A percentile compares a stretch with the other conserved stretches of the same genome.
These are phyloP conservation scores for Cyclopterus lumpus DNA, from an alignment of 2,797 vertebrate species.

Conservation along the genomic window DNA sequence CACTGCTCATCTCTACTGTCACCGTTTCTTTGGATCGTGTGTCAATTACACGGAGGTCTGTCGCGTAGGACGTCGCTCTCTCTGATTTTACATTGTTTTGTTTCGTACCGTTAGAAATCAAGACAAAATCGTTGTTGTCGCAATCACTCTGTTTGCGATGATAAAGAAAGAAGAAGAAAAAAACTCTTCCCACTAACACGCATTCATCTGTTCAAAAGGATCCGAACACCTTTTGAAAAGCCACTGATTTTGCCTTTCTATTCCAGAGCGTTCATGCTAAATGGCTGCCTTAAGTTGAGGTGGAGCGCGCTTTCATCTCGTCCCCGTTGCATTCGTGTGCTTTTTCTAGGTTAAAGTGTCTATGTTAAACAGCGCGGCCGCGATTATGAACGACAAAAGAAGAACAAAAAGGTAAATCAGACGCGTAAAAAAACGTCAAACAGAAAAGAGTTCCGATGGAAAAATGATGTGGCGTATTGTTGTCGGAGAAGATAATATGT, in stretches of 20 bases:
- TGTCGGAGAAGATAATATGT: slow-evolving; percentile 46
- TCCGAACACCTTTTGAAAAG: slow-evolving; percentile 14
- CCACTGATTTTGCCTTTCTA: slow-evolving; percentile 22
- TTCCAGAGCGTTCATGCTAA: slow-evolving; percentile 45
- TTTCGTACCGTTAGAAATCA: not conserved
- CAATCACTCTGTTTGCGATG: not conserved
- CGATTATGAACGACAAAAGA: slow-evolving; percentile 47
- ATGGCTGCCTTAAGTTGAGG: slow-evolving; percentile 21
- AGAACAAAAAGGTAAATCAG: slow-evolving; percentile 61
- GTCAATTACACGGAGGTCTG: not conserved
- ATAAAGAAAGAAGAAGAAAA: not conserved
- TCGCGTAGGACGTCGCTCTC: not conserved
- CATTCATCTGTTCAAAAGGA: slow-evolving; percentile 18
- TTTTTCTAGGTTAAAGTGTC: slow-evolving; percentile 38
- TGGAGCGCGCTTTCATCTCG: slow-evolving; percentile 46
- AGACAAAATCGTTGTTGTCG: not conserved
- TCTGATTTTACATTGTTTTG: slow-evolving; percentile 20
- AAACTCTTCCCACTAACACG: slow-evolving; percentile 1
- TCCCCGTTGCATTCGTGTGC: slow-evolving; percentile 39
- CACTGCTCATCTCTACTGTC: not conserved
- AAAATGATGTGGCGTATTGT: slow-evolving; percentile 38
- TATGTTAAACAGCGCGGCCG: slow-evolving; percentile 34
- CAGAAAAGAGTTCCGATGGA: slow-evolving; percentile 15
- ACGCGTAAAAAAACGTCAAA: slow-evolving; percentile 27
- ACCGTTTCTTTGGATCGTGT: not conserved